A percentile compares a stretch with the other conserved stretches of the same genome.
These are phyloP conservation scores for Triplophysa dalaica DNA, from an alignment of 2,113 vertebrate genomes.

Conservation along the genomic window DNA sequence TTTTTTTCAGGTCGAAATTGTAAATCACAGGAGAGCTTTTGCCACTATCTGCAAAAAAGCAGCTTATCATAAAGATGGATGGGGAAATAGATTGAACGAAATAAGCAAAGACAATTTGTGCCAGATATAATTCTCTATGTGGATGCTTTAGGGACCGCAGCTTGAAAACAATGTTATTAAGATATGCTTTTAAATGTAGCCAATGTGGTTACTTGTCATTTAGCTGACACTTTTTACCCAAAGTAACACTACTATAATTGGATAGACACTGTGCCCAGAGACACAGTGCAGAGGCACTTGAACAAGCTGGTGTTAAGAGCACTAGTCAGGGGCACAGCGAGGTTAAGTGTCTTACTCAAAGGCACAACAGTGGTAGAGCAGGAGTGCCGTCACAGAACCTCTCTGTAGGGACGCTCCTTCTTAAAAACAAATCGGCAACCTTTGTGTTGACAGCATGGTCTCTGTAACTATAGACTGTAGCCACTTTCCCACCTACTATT, in stretches of 20 bases:
- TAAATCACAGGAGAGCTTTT: not conserved
- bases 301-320: slow-evolving; percentile 41
- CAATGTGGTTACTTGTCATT: slow-evolving; percentile 2
- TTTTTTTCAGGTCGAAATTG: not conserved
- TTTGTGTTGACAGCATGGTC: slow-evolving; percentile 23
- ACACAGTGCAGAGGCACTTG: slow-evolving; percentile 8
- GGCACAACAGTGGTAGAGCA: slow-evolving; percentile 24
- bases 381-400: slow-evolving; percentile 32
- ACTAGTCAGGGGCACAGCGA: slow-evolving; percentile 17
- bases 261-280: slow-evolving; percentile 16
- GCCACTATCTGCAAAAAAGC: not conserved
- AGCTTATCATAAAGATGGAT: slow-evolving; percentile 2
- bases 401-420: slow-evolving; percentile 18
- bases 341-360: slow-evolving; percentile 37
- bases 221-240: slow-evolving; percentile 3
- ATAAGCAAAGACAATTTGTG: slow-evolving; percentile 18
- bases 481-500: not conserved
- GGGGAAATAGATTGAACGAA: slow-evolving; percentile 16
- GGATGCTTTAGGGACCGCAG: slow-evolving; percentile 17
- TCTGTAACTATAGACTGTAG: not conserved
- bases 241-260: slow-evolving; percentile 25
- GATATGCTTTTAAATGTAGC: slow-evolving; percentile 26
- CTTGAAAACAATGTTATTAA: slow-evolving; percentile 23
- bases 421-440: slow-evolving; percentile 19
- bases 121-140: slow-evolving; percentile 10